A percentile compares a stretch with the other conserved stretches of the same genome.
These are phyloP conservation scores for Sebastes hubbsi DNA, from an alignment of 2,797 vertebrate species.

Conservation along the genomic window DNA sequence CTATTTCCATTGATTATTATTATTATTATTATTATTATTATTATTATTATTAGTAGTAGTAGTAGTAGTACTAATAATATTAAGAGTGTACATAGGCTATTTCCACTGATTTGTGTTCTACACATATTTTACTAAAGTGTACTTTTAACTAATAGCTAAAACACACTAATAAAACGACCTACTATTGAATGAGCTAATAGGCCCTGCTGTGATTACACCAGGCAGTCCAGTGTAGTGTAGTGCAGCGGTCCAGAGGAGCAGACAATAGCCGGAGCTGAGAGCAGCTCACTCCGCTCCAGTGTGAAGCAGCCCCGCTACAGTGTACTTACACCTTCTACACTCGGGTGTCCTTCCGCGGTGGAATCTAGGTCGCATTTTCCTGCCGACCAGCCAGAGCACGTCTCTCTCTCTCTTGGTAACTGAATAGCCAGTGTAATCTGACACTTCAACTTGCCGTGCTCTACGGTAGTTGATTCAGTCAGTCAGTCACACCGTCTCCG, in stretches of 20 bases:
- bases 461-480: conserved; percentile 98
- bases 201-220: neutral
- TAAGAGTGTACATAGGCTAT: neutral
- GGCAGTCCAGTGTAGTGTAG: neutral
- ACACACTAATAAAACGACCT: neutral
- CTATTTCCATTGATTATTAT: too few relatives aligned
- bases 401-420: conserved; percentile 91
- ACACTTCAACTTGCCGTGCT: conserved; percentile 99
- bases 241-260: conserved; percentile 5
- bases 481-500: conserved; percentile 93
- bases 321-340: conserved; percentile 25
- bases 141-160: neutral
- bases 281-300: conserved; percentile 47
- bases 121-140: neutral
- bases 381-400: conserved; percentile 84
- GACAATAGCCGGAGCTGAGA: conserved; percentile 43
- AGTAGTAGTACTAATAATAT: accelerated
- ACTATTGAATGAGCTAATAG: neutral
- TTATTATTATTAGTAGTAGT: too few relatives aligned
- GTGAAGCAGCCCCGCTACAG: conserved; percentile 41
- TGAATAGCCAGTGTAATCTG: conserved; percentile 99
- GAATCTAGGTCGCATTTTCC: conserved; percentile 90
- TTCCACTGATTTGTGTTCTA: neutral
- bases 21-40: too few relatives aligned
- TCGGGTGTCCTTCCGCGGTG: conserved; percentile 31